Evolutionary conservation across 2,113 vertebrate genomes (phyloP), one percentile per base, ranked within the genome.

Genomic region (Scolopax mira): DNA sequence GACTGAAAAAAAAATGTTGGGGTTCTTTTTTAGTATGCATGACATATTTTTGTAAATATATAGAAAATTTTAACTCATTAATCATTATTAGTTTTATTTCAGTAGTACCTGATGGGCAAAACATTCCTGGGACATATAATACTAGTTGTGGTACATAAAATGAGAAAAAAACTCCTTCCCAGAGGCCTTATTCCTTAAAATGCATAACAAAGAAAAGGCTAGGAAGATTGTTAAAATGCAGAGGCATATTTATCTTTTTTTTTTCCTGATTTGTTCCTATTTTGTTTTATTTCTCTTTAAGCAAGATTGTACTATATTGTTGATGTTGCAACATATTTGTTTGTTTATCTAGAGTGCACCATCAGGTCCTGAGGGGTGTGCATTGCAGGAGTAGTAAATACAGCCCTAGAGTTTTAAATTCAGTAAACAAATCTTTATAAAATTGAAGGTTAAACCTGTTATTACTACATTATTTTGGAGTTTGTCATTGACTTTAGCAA

Each of bases 61-160:
- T 7, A 79, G 31, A 52, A 75, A 54, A 23, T 22, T 57, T 91
- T 85, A 48, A 7, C 9, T 79, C 12, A 25, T 48, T 81, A 67
- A 67, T 89, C n/a, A 41, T 66, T 89, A 49, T 30, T 81, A 52
- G 4, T n/a, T 95, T 92, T 2, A 48, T 92, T 79, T 77, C 44
- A 57, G 52, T 19, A 85, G 17, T 58, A 22, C 33, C 35, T 71
- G 51, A 66, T 60, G 13, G 33, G 14, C n/a, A 35, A 25, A 35
- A 25, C 10, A n/a, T 82, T 52, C 13, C 24, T 75, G 11, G 10
- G 15, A 7, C 49, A 44, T 70, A 30, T 62, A 61, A 41, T 31
- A n/a, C 24, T 71, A 61, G 18, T 60, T 28, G 10, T 21, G 23
- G 15, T n/a, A 54, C 15, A 72, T 18, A 85, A 79, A 91, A 61